phyloP scores from a whole-genome alignment of 2,888 invertebrate species.

The Caenorhabditis sp. region DNA sequence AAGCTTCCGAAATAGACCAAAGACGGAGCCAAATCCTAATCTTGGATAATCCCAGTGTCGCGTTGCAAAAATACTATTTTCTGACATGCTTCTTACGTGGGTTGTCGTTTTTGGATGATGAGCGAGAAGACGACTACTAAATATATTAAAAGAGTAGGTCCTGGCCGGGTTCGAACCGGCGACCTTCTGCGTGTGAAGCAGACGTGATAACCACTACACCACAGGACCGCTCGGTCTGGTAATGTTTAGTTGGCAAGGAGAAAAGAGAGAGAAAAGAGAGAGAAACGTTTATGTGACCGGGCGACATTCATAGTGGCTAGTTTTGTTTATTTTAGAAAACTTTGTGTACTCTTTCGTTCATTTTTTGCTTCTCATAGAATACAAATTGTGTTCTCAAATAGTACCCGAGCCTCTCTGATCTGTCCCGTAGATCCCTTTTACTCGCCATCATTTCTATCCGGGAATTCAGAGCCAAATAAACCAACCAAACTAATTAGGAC shows the following conservation, averaged over 20 bases:
- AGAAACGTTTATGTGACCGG: conserved; percentile 14
- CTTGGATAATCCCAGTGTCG: conserved; percentile 5
- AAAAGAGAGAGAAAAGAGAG: not conserved
- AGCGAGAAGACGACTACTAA: not conserved
- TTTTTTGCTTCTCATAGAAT: not conserved
- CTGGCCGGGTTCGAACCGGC: conserved; percentile 77
- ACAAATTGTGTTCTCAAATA: conserved; percentile 33
- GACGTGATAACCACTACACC: conserved; percentile 81
- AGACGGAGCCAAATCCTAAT: conserved; percentile 11
- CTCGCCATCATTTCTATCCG: conserved; percentile 2
- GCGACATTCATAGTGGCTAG: conserved; percentile 1
- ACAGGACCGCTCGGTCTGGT: conserved; percentile 56
- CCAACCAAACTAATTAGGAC: conserved; percentile 49
- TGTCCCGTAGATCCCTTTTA: not conserved
- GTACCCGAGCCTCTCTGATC: conserved; percentile 4
- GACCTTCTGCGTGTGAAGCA: conserved; percentile 81
- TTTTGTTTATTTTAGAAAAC: conserved; percentile 17
- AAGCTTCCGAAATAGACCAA: conserved; percentile 6
- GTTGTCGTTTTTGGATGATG: not conserved
- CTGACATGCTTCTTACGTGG: not conserved
- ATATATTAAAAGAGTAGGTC: conserved; percentile 54
- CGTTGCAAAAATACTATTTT: conserved; percentile 26
- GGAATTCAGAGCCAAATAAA: conserved; percentile 27
- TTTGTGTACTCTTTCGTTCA: conserved; percentile 12
- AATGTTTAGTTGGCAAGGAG: not conserved